Percentiles rank a stretch among this genome's conserved stretches.
These are phyloP conservation scores for Pseudomugil gertrudae DNA, from an alignment of 2,797 vertebrate genomes.

Conservation along the genomic window DNA sequence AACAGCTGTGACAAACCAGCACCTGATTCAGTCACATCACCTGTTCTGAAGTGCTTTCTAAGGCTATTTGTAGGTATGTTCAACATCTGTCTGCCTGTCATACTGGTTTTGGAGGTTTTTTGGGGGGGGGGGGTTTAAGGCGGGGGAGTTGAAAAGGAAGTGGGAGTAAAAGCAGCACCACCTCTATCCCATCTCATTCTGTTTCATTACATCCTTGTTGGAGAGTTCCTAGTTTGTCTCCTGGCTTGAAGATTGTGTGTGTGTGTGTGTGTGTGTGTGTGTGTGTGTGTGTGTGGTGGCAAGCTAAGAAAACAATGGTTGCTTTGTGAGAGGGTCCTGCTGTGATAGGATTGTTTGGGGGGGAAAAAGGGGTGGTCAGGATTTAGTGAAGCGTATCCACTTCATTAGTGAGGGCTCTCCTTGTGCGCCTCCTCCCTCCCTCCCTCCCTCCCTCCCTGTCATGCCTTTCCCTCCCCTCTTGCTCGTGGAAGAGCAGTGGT, in stretches of 20 bases:
- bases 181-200: conserved; percentile 31
- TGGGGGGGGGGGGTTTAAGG: neutral
- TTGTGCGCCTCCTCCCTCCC: conserved; percentile 59
- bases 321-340: conserved; percentile 77
- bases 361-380: conserved; percentile 31
- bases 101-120: conserved; percentile 4
- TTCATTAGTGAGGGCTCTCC: conserved; percentile 81
- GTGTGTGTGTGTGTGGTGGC: conserved; percentile 33
- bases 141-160: conserved; percentile 41
- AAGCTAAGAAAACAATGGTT: conserved; percentile 74
- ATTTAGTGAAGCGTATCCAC: conserved; percentile 73
- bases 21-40: conserved; percentile 34
- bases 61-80: too few species aligned
- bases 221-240: conserved; percentile 38
- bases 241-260: conserved; percentile 26
- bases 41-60: conserved; percentile 22
- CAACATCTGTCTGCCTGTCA: too few species aligned
- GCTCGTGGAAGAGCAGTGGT: conserved; percentile 50
- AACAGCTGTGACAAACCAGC: conserved; percentile 49
- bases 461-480: conserved; percentile 39
- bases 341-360: conserved; percentile 63
- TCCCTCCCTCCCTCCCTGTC: conserved; percentile 43
- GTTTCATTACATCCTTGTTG: conserved; percentile 37
- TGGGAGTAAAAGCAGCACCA: conserved; percentile 11
- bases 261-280: conserved; percentile 22